Conservation (phyloP, 2,888 invertebrate species). For the Drosophila birchii region DNA sequence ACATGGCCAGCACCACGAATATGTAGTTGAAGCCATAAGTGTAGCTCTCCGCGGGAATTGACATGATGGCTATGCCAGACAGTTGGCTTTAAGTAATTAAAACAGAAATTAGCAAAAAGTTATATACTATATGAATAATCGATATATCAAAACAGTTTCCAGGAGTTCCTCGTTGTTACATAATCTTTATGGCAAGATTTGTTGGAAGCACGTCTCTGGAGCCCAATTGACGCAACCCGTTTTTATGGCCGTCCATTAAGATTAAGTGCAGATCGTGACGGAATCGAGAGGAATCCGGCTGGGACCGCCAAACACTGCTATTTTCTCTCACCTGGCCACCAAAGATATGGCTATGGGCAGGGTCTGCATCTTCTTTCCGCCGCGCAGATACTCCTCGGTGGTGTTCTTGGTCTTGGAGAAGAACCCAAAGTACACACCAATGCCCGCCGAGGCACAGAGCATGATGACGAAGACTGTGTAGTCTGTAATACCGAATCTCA, state of each 20-base stretch:
- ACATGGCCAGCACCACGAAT: slow-evolving; percentile 83
- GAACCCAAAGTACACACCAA: slow-evolving; percentile 87
- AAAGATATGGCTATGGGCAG: slow-evolving; percentile 88
- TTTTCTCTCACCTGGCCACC: slow-evolving; percentile 85
- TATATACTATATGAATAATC: neutral
- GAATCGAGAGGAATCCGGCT: slow-evolving; percentile 23
- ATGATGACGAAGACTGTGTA: slow-evolving; percentile 86
- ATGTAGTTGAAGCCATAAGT: slow-evolving; percentile 85
- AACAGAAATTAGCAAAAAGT: neutral
- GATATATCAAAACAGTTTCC: neutral
- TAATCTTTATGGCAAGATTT: neutral
- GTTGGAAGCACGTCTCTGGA: slow-evolving; percentile 1
- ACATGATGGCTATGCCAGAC: slow-evolving; percentile 86
- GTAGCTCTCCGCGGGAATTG: slow-evolving; percentile 86
- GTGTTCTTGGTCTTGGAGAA: slow-evolving; percentile 85
- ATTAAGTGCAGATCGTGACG: slow-evolving; percentile 9
- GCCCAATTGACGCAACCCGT: slow-evolving; percentile 28
- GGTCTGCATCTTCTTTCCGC: slow-evolving; percentile 86
- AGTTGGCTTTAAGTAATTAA: slow-evolving; percentile 84
- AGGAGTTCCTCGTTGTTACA: slow-evolving; percentile 2
- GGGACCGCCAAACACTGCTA: slow-evolving; percentile 10
- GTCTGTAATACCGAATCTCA: slow-evolving; percentile 83
- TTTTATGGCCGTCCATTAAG: slow-evolving; percentile 21
- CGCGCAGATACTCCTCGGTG: slow-evolving; percentile 86
- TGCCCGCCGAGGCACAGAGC: slow-evolving; percentile 86